A percentile compares a stretch with the other conserved stretches of the same genome.
Conservation (phyloP, 2,888 invertebrate genomes). For the Diaperis boleti region DNA sequence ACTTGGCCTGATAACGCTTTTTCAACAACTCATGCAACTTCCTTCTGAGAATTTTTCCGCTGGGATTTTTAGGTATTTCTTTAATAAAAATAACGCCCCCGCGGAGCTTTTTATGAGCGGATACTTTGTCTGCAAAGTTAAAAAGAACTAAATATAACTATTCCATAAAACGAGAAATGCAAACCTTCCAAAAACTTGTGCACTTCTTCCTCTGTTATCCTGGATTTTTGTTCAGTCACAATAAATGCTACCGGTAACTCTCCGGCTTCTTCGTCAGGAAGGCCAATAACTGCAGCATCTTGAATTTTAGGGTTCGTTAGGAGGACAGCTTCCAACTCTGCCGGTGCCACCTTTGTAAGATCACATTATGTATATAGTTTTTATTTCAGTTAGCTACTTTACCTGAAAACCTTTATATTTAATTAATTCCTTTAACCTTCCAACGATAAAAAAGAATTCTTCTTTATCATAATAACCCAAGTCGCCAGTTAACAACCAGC, state of each 20-base stretch:
- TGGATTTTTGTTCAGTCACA: conserved; percentile 71
- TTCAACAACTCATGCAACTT: conserved; percentile 52
- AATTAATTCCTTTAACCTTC: conserved; percentile 89
- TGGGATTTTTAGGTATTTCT: conserved; percentile 67
- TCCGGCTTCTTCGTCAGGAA: conserved; percentile 78
- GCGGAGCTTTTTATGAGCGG: conserved; percentile 78
- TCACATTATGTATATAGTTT: too few relatives aligned
- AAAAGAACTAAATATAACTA: too few relatives aligned
- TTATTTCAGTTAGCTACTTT: too few relatives aligned
- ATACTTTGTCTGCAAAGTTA: conserved; percentile 70
- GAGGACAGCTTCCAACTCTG: conserved; percentile 85
- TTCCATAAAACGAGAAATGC: neutral
- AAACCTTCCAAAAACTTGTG: conserved; percentile 66
- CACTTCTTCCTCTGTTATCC: conserved; percentile 65
- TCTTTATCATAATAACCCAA: conserved; percentile 85
- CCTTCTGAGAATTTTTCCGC: conserved; percentile 68
- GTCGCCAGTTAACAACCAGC: conserved; percentile 85
- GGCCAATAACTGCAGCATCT: conserved; percentile 86
- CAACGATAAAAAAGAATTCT: conserved; percentile 84
- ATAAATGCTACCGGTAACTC: conserved; percentile 84
- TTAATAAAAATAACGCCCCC: conserved; percentile 71
- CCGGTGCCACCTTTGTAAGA: conserved; percentile 73
- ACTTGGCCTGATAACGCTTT: conserved; percentile 28
- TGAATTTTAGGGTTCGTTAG: conserved; percentile 77
- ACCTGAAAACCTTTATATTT: conserved; percentile 89